Base-by-base conservation (phyloP, 1,140 invertebrate genomes). In the Heliconius melpomene region DNA sequence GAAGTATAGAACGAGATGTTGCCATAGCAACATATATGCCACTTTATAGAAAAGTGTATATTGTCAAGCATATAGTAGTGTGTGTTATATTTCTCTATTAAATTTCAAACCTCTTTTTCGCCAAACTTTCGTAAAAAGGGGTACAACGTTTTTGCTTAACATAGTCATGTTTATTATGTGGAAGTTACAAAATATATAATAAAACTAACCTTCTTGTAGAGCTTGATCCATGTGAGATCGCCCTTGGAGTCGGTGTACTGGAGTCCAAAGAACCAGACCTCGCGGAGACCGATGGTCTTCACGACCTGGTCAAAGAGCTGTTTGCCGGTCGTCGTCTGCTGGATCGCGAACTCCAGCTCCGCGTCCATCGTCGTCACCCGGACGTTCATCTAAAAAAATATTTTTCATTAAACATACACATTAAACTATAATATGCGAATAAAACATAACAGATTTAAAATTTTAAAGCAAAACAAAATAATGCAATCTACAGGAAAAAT, bases 361-460 rank as follows among this genome's bases (percentile, higher is more conserved):
- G 99, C 99, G 96, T 99, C 99, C 98, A 99, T 99, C 90, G 99
- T 99, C 90, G 98, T 99, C 95, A 99, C 99, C 93, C 99, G 97
- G 85, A 99, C 99, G 96, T 99, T 99, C 96, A 99, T 98, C 98
- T 98, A 92, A 0, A 95, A 36, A 72, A 38, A 38, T 72, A 20
- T 38, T 36, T 13, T 66, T 66, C 3, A 29, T 66, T 26, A 13
- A 66, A 66, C 29, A 66, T 16, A 26, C 11, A 36, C 0, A 36
- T 36, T 7, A 36, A 36, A 36, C 32, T 36, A 36, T 1, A 5
- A 36, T 36, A 36, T 36, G 32, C 16, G 6, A 71, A 32, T 52
- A 36, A 36, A 71, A 71, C 70, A 73, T 50, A 70, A 72, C 18
- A 36, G 8, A 7, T 3, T 23, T 7, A 23, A 60, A 60, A 3